Evolutionary conservation across 2,113 vertebrate species (phyloP), one percentile per base, ranked within the genome.

Genomic region (Odocoileus virginianus): DNA sequence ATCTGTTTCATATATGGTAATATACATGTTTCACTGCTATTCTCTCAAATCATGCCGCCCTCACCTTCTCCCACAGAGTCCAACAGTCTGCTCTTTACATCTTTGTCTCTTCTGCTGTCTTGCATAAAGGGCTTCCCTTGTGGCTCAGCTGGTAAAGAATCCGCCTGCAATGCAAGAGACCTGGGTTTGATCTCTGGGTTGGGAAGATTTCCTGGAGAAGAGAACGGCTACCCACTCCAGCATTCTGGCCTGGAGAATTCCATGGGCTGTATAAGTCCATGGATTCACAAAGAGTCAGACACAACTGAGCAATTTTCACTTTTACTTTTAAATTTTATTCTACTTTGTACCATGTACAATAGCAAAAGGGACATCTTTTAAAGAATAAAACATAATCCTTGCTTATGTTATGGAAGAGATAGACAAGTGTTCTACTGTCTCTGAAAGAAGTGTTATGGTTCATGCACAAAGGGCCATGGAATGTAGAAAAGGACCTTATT

Each of bases 251-350:
- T 71, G n/a, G 64, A 71, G 64, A 71, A 71, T 36, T 71, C n/a
- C 5, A 36, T 36, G 5, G 10, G 36, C n/a, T 71, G 9, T 71
- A 23, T 23, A 71, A 71, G n/a, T 71, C n/a, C 17, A 36, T 71
- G 19, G 19, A 2, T 21, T 71, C 64, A 23, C 64, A 71, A 23
- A 71, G 64, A 71, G 64, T 71, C 19, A 1, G 64, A 36, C n/a
- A 6, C 21, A 17, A 71, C 64, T 71, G 64, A n/a, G 64, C 0
- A 1, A 71, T n/a, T 71, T 71, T 71, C n/a, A 71, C n/a, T 71
- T 71, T 88, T 95, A 71, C n/a, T 71, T 91, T 85, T 93, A 71
- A 87, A 30, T 92, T 96, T 94, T 40, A 67, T n/a, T 91, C 43
- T 19, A 61, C 7, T 54, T 91, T 23, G 21, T 43, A 33, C 36